Base-by-base conservation (phyloP, 2,888 invertebrate species). In the Xylota segnis region DNA sequence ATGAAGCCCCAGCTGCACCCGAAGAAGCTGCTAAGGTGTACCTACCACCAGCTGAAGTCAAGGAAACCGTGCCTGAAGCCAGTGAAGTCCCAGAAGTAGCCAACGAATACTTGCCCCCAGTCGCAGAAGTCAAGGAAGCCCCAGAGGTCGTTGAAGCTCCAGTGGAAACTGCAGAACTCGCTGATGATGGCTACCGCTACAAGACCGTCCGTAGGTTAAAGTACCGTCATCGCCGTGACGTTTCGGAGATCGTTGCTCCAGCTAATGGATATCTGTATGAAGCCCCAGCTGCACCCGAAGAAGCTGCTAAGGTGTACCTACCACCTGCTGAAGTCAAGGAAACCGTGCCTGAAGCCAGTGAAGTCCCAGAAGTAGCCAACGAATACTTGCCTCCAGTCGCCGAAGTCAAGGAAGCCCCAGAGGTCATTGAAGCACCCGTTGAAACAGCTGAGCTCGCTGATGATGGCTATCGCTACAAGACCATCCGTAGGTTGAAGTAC, bases 1-100 rank as follows among this genome's bases (percentile, higher is more conserved):
- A 90, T 29, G 75, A 90, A 79, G 88, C 89, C 0, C 88, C 89
- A 0, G 14, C 87, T 0, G 88, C 29, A 2, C 5, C 79, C 12
- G 43, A 89, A 78, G 89, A 89, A n/a, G 52, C 47, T 43, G 9
- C 76, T 4, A 50, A 14, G 5, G 59, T 52, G 1, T 76, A 76
- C 40, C 29, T 74, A 0, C 71, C 77, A 12, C 77, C 81, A 18
- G 86, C 27, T 16, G 56, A 77, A 27, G 58, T 65, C 5, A 65
- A 61, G 12, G 76, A 65, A 37, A 56, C 58, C 23, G 23, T 32
- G 0, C 4, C 66, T 18, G 58, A 58, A 10, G n/a, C 29, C 27
- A 37, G 16, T 29, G 75, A 66, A 66, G 66, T 50, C 6, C 61
- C 56, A 12, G 47, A 75, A 56, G 54, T 18, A 34, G 29, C 59